Conservation (phyloP, 2,797 vertebrate species). For the Coluber constrictor region DNA sequence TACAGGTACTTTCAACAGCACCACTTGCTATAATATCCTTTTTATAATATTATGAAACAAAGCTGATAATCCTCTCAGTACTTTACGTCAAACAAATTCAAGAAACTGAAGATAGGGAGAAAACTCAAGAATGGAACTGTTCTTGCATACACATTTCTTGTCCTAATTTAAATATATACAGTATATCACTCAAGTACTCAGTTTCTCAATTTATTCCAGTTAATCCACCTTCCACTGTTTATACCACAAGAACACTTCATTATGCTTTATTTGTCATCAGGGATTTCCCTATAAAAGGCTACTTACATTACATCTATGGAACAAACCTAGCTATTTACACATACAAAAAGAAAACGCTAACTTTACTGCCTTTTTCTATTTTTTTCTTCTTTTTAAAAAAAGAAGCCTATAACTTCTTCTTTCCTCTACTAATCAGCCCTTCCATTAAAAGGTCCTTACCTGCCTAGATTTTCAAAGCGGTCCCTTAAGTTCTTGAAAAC, state of each 20-base stretch:
- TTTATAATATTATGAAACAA: slow-evolving; percentile 68
- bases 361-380: background rate
- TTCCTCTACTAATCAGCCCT: slow-evolving; percentile 14
- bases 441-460: slow-evolving; percentile 29
- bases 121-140: slow-evolving; percentile 63
- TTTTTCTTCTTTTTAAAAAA: background rate
- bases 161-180: slow-evolving; percentile 50
- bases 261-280: slow-evolving; percentile 58
- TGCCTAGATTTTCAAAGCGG: slow-evolving; percentile 45
- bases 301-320: slow-evolving; percentile 61
- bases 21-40: slow-evolving; percentile 48
- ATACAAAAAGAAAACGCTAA: slow-evolving; percentile 69
- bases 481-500: slow-evolving; percentile 58
- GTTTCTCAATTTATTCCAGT: slow-evolving; percentile 26
- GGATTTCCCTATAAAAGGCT: slow-evolving; percentile 67
- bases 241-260: slow-evolving; percentile 52
- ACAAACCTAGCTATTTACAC: slow-evolving; percentile 70
- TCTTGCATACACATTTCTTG: slow-evolving; percentile 65
- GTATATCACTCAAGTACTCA: slow-evolving; percentile 13
- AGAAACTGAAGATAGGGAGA: slow-evolving; percentile 46
- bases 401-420: slow-evolving; percentile 34
- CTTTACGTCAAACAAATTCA: slow-evolving; percentile 54
- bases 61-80: slow-evolving; percentile 57
- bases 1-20: slow-evolving; percentile 62
- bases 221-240: slow-evolving; percentile 46